phyloP scores from a whole-genome alignment of 1,140 invertebrate species.

The Pinna nobilis region DNA sequence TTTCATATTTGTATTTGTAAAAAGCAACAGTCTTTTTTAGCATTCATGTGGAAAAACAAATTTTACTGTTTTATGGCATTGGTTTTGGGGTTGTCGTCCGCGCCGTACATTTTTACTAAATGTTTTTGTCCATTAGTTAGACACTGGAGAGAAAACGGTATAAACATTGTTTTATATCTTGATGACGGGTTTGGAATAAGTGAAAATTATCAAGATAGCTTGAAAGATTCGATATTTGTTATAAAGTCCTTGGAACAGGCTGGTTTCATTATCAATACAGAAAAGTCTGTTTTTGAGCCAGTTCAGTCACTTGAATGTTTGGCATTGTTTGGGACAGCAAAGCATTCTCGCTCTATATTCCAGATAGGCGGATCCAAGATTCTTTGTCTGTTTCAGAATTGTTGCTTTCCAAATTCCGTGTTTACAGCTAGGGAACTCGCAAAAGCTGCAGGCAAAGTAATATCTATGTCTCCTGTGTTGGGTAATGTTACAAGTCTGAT shows the following conservation, averaged over 20 bases:
- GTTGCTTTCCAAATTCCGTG: background rate
- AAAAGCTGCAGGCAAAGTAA: background rate
- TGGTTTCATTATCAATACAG: slow-evolving; percentile 11
- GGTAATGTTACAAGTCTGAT: slow-evolving; percentile 6
- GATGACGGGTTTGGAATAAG: slow-evolving; percentile 26
- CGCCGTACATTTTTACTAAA: slow-evolving; percentile 36
- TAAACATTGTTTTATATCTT: slow-evolving; percentile 37
- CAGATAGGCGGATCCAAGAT: slow-evolving; percentile 3
- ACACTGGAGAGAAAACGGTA: slow-evolving; percentile 20
- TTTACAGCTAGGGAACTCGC: background rate
- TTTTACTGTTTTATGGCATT: slow-evolving; percentile 30
- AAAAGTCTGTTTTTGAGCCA: slow-evolving; percentile 22
- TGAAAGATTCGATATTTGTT: slow-evolving; percentile 29
- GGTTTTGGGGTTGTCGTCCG: slow-evolving; percentile 24
- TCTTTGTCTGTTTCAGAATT: background rate
- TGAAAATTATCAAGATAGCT: background rate
- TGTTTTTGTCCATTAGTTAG: slow-evolving; percentile 15
- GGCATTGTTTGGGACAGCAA: slow-evolving; percentile 8
- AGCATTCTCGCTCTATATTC: background rate
- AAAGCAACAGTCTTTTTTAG: slow-evolving; percentile 11
- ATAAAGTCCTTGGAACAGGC: background rate
- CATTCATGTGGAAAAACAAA: slow-evolving; percentile 11
- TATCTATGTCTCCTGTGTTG: slow-evolving; percentile 33
- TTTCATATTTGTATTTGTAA: slow-evolving; percentile 14
- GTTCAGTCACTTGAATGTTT: background rate